These are phyloP conservation scores for Nymphalis c-album DNA, from an alignment of 2,888 invertebrate genomes.

Conservation along the genomic window DNA sequence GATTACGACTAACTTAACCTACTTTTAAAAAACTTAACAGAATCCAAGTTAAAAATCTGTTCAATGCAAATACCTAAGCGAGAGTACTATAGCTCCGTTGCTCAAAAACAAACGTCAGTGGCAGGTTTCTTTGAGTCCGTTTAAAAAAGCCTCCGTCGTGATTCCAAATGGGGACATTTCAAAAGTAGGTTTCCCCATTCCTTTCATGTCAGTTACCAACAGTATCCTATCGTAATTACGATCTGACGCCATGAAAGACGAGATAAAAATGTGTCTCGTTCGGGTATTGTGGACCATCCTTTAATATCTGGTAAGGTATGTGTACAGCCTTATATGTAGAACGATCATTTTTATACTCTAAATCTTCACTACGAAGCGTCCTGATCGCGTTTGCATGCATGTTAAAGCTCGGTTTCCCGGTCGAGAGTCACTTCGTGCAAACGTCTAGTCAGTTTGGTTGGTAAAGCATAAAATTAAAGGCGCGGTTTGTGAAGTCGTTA, in stretches of 20 bases:
- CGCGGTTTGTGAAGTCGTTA: background rate
- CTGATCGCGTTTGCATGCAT: background rate
- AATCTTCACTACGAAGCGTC: background rate
- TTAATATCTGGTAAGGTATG: slow-evolving; percentile 4
- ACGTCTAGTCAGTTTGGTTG: no score
- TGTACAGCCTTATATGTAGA: background rate
- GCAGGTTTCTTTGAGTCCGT: slow-evolving; percentile 24
- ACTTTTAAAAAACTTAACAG: background rate
- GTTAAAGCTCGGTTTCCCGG: background rate
- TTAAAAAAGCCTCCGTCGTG: slow-evolving; percentile 25
- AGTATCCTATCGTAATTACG: slow-evolving; percentile 41
- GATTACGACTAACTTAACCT: no score
- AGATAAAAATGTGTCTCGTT: slow-evolving; percentile 24
- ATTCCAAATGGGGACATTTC: slow-evolving; percentile 22
- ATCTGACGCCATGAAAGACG: slow-evolving; percentile 38
- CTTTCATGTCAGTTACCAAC: slow-evolving; percentile 40
- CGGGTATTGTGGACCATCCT: slow-evolving; percentile 19
- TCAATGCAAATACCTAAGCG: background rate
- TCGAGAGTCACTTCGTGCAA: background rate
- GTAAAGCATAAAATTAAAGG: no score
- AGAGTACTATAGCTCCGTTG: background rate
- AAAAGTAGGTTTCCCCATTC: slow-evolving; percentile 34
- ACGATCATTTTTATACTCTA: background rate
- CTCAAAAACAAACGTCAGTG: slow-evolving; percentile 31
- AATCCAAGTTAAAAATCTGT: background rate